Percentiles rank a stretch among this genome's conserved stretches.
These are phyloP conservation scores for Drosophila anomalata DNA, from an alignment of 2,888 invertebrate species.

Conservation along the genomic window DNA sequence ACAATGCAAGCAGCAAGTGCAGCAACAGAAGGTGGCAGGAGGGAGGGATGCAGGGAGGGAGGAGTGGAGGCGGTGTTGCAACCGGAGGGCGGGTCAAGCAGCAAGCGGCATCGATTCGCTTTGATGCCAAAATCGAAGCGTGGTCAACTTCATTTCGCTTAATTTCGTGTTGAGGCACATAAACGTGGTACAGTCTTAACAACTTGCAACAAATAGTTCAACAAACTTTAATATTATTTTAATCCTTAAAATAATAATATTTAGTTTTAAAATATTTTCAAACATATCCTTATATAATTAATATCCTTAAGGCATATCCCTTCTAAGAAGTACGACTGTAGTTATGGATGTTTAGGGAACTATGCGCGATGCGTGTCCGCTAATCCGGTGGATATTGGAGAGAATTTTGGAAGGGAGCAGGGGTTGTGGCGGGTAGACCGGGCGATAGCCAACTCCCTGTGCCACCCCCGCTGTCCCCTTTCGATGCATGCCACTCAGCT, in stretches of 20 bases:
- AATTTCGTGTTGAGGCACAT: conserved; percentile 69
- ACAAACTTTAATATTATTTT: no score
- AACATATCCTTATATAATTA: background rate
- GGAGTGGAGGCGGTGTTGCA: background rate
- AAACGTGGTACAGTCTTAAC: conserved; percentile 16
- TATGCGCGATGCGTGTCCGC: conserved; percentile 60
- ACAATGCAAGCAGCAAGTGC: conserved; percentile 72
- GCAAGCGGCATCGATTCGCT: conserved; percentile 63
- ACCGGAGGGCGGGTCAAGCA: conserved; percentile 29
- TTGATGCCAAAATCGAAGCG: conserved; percentile 80
- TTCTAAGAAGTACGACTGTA: conserved; percentile 1
- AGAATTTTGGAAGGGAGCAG: background rate
- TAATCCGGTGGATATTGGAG: conserved; percentile 58
- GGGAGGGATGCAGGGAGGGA: background rate
- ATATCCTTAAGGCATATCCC: background rate
- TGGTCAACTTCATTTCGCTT: conserved; percentile 81
- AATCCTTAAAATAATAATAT: background rate
- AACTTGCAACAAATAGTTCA: no score
- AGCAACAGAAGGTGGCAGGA: background rate
- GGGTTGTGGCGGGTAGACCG: background rate
- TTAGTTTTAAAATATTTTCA: no score
- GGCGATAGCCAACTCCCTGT: conserved; percentile 20
- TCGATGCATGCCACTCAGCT: conserved; percentile 69
- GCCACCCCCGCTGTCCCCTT: conserved; percentile 20
- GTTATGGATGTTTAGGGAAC: conserved; percentile 7